Percentiles rank a stretch among this genome's conserved stretches.
phyloP scores from a whole-genome alignment of 2,113 vertebrate species.

The Diadophis punctatus region DNA sequence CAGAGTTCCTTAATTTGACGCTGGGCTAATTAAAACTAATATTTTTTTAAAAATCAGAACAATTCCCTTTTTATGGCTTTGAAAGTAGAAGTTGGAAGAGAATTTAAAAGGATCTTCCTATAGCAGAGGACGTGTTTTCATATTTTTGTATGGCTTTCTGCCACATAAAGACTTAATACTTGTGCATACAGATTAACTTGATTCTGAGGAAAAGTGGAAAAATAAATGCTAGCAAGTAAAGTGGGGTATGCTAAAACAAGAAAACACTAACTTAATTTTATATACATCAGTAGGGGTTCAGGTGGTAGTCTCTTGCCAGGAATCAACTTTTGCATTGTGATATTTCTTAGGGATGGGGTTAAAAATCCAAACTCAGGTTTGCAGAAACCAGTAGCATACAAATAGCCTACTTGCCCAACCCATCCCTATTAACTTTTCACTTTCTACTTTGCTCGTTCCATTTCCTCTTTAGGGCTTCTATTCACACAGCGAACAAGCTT shows the following conservation, averaged over 20 bases:
- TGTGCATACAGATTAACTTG: neutral
- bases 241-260: neutral
- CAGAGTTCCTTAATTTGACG: constrained; percentile 43
- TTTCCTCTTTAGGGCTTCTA: neutral
- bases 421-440: neutral
- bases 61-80: neutral
- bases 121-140: neutral
- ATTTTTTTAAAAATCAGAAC: neutral
- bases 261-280: neutral
- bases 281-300: neutral
- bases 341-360: neutral
- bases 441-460: neutral
- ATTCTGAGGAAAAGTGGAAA: neutral
- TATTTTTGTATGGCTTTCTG: neutral
- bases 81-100: neutral
- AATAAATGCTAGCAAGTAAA: neutral
- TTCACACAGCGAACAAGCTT: neutral
- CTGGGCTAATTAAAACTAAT: constrained; percentile 1
- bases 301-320: neutral
- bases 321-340: neutral
- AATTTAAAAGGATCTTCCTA: neutral
- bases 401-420: neutral
- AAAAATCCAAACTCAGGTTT: neutral
- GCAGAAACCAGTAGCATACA: neutral
- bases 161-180: neutral